A percentile compares a stretch with the other conserved stretches of the same genome.
Conservation (phyloP, 2,797 vertebrate species). For the Pygocentrus nattereri region DNA sequence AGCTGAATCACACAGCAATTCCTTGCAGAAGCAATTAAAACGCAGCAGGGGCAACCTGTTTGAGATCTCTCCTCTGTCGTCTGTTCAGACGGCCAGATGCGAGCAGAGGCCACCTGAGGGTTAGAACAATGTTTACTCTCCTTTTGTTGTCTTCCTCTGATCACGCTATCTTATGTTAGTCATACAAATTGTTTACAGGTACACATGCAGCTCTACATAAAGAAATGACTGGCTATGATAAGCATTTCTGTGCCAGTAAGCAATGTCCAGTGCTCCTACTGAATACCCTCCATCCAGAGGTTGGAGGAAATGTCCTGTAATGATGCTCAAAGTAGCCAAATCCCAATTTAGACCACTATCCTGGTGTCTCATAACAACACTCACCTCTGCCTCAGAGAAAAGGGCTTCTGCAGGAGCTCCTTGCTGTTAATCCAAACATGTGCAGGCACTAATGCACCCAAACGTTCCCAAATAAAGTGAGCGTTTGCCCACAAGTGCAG, state of each 20-base stretch:
- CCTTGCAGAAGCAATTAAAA: constrained; percentile 63
- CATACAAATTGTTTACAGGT: constrained; percentile 53
- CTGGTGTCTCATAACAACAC: constrained; percentile 39
- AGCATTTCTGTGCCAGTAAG: background rate
- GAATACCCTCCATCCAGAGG: background rate
- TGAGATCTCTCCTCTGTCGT: constrained; percentile 45
- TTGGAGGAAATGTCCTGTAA: background rate
- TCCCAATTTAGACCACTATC: constrained; percentile 27
- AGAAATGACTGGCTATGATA: constrained; percentile 21
- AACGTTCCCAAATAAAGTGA: constrained; percentile 59
- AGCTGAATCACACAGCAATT: constrained; percentile 58
- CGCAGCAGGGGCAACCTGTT: constrained; percentile 51
- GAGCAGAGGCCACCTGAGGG: constrained; percentile 56
- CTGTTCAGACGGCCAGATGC: constrained; percentile 54
- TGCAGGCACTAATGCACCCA: constrained; percentile 55
- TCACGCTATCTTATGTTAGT: constrained; percentile 57
- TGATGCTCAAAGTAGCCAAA: constrained; percentile 28
- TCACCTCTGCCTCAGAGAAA: constrained; percentile 26
- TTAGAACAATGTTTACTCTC: constrained; percentile 60
- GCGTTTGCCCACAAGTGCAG: constrained; percentile 55
- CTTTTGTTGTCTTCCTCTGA: constrained; percentile 41
- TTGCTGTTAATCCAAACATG: constrained; percentile 57
- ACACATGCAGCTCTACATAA: constrained; percentile 4
- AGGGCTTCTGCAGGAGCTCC: constrained; percentile 42
- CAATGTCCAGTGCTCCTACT: background rate